These are phyloP conservation scores for Mamestra brassicae DNA, from an alignment of 2,888 invertebrate species.

Conservation along the genomic window DNA sequence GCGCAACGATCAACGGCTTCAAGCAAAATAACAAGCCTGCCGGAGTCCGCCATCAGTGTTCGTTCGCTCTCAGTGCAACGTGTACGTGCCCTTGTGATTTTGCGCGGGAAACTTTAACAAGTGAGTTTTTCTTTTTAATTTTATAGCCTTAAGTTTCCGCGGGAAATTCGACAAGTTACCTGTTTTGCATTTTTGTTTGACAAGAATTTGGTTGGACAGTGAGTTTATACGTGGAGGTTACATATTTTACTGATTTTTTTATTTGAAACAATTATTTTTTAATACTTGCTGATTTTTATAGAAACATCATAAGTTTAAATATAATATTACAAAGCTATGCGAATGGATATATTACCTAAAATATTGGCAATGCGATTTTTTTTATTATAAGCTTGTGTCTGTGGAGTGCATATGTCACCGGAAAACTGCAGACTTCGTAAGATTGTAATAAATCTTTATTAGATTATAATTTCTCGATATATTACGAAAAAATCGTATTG, in stretches of 20 bases:
- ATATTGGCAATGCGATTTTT: slow-evolving; percentile 5
- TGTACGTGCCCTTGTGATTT: slow-evolving; percentile 67
- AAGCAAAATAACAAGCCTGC: slow-evolving; percentile 73
- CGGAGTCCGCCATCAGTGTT: slow-evolving; percentile 69
- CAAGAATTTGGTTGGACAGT: slow-evolving; percentile 9
- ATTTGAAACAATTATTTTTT: too few species aligned
- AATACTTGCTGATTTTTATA: too few species aligned
- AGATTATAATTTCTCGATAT: too few species aligned
- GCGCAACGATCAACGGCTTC: slow-evolving; percentile 64
- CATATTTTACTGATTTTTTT: neutral
- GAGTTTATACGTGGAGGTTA: neutral
- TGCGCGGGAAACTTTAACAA: slow-evolving; percentile 62
- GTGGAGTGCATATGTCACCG: neutral
- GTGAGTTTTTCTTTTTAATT: slow-evolving; percentile 64
- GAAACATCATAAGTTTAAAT: neutral
- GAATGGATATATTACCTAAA: slow-evolving; percentile 1
- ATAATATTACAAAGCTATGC: slow-evolving; percentile 2
- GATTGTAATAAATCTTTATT: too few species aligned
- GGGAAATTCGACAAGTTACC: slow-evolving; percentile 23
- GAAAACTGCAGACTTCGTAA: too few species aligned
- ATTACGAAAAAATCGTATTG: too few species aligned
- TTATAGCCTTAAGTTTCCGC: slow-evolving; percentile 12
- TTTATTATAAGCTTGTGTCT: neutral
- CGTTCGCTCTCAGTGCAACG: slow-evolving; percentile 66
- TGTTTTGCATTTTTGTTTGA: neutral